Percentiles rank a stretch among this genome's conserved stretches.
Evolutionary conservation across 1,140 invertebrate genomes (phyloP).

Genomic region (Elymnias hypermnestra): DNA sequence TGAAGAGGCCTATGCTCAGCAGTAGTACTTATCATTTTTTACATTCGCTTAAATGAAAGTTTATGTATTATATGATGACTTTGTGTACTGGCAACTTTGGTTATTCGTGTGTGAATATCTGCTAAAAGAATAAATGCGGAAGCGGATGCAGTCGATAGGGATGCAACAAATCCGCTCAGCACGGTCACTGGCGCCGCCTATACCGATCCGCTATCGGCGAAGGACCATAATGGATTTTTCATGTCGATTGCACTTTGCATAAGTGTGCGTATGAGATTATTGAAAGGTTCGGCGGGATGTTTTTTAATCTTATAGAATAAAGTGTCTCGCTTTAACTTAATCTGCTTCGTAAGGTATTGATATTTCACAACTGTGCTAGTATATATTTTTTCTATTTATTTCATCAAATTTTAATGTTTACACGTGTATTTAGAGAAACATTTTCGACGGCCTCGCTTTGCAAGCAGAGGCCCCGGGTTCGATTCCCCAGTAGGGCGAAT

Average conservation of each 20-base stretch:
- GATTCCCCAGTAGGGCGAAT: too few species aligned
- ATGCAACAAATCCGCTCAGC: conserved; percentile 67
- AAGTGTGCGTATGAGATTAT: conserved; percentile 49
- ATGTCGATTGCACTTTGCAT: conserved; percentile 67
- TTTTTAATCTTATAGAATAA: conserved; percentile 6
- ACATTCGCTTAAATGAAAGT: too few species aligned
- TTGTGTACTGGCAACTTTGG: too few species aligned
- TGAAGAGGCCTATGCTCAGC: too few species aligned
- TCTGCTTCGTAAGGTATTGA: not conserved
- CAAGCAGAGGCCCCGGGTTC: too few species aligned
- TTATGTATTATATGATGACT: too few species aligned
- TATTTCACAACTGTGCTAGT: too few species aligned
- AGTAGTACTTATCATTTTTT: too few species aligned
- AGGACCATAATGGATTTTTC: conserved; percentile 55
- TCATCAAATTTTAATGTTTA: too few species aligned
- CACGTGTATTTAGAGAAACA: too few species aligned
- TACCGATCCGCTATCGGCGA: conserved; percentile 23
- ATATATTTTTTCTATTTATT: too few species aligned
- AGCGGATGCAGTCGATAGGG: conserved; percentile 39
- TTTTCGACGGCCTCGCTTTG: too few species aligned
- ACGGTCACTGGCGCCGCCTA: conserved; percentile 60
- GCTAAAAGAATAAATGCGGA: conserved; percentile 30
- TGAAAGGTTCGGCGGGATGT: conserved; percentile 28
- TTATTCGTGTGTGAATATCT: conserved; percentile 1
- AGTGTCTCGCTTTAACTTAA: not conserved